Conservation (phyloP, 2,888 invertebrate species). For the Troglohyphantes excavatus region DNA sequence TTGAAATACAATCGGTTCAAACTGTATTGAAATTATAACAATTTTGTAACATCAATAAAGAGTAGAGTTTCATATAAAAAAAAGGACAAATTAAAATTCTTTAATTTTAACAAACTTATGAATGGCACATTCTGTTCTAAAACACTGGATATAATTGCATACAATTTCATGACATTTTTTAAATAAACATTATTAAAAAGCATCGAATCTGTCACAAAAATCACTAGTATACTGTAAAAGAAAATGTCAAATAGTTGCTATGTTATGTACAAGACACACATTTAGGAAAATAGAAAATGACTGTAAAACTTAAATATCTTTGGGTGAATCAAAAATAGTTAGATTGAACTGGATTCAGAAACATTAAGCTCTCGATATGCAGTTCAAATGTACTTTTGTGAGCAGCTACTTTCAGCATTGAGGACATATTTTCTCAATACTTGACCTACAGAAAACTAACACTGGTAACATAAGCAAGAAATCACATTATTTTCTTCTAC, state of each 20-base stretch:
- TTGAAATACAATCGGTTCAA: no score
- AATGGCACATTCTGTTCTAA: no score
- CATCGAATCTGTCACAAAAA: constrained; percentile 17
- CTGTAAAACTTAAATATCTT: constrained; percentile 63
- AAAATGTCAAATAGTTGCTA: constrained; percentile 37
- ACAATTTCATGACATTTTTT: no score
- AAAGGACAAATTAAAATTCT: no score
- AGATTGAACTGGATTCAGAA: constrained; percentile 41
- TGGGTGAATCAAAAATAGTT: constrained; percentile 58
- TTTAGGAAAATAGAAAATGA: constrained; percentile 69
- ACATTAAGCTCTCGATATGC: constrained; percentile 67
- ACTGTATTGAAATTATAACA: no score
- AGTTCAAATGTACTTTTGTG: constrained; percentile 43
- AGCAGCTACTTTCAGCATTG: constrained; percentile 21
- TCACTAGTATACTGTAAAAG: background rate
- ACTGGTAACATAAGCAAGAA: background rate
- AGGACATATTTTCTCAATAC: background rate
- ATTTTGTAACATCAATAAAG: no score
- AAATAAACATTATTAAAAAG: constrained; percentile 3
- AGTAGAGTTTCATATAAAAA: no score
- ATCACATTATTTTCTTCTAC: background rate
- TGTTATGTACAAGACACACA: constrained; percentile 40
- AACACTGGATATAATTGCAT: no score
- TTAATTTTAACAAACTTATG: no score
- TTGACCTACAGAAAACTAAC: background rate